Conservation (phyloP, 64 coral and sea anemone species). For the Acropora yongei region DNA sequence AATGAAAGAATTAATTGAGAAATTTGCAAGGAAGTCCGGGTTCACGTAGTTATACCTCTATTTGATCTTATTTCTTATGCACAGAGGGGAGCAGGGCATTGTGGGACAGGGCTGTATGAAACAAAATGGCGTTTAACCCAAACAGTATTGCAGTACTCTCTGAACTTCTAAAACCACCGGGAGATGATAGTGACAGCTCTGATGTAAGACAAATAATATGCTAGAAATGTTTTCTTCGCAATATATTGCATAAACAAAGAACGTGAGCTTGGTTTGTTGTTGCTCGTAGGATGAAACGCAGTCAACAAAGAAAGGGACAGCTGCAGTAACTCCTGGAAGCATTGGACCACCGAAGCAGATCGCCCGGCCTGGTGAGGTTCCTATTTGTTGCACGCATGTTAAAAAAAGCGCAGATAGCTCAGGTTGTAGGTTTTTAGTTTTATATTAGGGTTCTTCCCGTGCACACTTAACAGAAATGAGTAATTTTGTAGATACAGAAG, state of each 20-base stretch:
- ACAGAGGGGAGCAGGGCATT: background rate
- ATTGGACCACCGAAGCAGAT: constrained; percentile 74
- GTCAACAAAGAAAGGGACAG: background rate
- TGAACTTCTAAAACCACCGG: constrained; percentile 77
- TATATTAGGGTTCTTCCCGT: too few species aligned
- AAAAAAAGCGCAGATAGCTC: too few species aligned
- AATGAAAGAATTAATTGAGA: too few species aligned
- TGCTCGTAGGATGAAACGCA: constrained; percentile 30
- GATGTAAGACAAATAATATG: constrained; percentile 51
- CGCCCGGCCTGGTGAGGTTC: constrained; percentile 44
- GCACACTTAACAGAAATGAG: too few species aligned
- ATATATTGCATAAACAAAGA: background rate
- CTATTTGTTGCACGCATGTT: too few species aligned
- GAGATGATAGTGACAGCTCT: constrained; percentile 42
- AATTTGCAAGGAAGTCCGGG: too few species aligned
- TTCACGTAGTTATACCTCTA: too few species aligned
- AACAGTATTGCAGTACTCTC: constrained; percentile 56
- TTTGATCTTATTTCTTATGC: background rate
- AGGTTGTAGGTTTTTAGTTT: too few species aligned
- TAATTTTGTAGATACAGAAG: too few species aligned
- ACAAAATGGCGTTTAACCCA: constrained; percentile 72
- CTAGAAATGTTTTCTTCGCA: background rate
- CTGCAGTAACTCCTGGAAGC: constrained; percentile 66
- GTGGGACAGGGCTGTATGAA: constrained; percentile 40
- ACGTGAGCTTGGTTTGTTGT: constrained; percentile 2